phyloP scores from a whole-genome alignment of 2,797 vertebrate genomes.

The Eulemur coronatus region DNA sequence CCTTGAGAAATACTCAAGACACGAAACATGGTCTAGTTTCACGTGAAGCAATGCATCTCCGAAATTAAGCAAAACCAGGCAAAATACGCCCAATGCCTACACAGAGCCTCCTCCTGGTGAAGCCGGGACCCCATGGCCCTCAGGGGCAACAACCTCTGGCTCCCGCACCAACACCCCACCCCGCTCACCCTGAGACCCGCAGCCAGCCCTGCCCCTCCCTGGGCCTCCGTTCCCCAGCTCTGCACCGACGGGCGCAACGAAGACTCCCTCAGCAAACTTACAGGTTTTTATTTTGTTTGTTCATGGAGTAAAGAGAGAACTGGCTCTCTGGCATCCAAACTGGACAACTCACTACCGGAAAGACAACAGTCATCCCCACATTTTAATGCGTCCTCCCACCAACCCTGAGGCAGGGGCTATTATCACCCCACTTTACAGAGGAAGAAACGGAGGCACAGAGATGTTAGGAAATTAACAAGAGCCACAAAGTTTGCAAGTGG shows the following conservation, averaged over 20 bases:
- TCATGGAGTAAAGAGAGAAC: background rate
- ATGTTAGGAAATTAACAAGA: background rate
- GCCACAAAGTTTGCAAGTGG: background rate
- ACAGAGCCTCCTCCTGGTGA: background rate
- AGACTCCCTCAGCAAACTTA: background rate
- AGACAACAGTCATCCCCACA: rapidly evolving
- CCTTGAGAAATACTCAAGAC: background rate
- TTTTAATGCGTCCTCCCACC: background rate
- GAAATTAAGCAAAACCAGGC: background rate
- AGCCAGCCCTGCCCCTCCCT: no score
- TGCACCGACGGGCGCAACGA: background rate
- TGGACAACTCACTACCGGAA: background rate
- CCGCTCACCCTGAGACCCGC: background rate
- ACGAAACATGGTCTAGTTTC: background rate
- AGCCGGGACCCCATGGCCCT: rapidly evolving
- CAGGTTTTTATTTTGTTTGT: background rate
- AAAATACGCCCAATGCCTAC: background rate
- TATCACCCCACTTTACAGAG: background rate
- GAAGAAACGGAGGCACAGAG: background rate
- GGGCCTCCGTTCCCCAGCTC: background rate
- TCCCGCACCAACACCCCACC: background rate
- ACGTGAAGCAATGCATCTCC: background rate
- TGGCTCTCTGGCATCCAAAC: background rate
- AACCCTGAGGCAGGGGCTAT: background rate
- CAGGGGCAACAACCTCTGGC: background rate